phyloP scores from a whole-genome alignment of 2,888 invertebrate species.

The Drosophila acutilabella region DNA sequence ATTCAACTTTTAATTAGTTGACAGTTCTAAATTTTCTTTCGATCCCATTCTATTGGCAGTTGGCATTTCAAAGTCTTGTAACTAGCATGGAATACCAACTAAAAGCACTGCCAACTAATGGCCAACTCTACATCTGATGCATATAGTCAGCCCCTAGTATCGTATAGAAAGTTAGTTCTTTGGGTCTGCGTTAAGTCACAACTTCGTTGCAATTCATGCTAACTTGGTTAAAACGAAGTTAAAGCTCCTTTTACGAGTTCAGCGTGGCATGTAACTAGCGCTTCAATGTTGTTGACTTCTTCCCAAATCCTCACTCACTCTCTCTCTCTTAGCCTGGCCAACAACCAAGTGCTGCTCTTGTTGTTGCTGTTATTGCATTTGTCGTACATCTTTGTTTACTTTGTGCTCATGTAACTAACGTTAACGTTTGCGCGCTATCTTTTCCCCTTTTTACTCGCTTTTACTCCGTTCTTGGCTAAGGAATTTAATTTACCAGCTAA shows the following conservation, averaged over 20 bases:
- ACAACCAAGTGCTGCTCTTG: slow-evolving; percentile 14
- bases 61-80: not conserved
- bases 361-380: slow-evolving; percentile 55
- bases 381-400: slow-evolving; percentile 76
- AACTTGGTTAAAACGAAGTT: slow-evolving; percentile 53
- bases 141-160: not conserved
- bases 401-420: slow-evolving; percentile 65
- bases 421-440: slow-evolving; percentile 31
- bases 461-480: slow-evolving; percentile 33
- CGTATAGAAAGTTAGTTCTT: not conserved
- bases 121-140: slow-evolving; percentile 11
- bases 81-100: not conserved
- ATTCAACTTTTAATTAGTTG: not conserved
- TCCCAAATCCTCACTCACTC: not conserved
- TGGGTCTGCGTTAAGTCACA: slow-evolving; percentile 8
- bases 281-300: slow-evolving; percentile 33
- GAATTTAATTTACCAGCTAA: slow-evolving; percentile 71
- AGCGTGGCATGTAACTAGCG: slow-evolving; percentile 57
- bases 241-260: slow-evolving; percentile 65
- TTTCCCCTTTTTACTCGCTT: not conserved
- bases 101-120: slow-evolving; percentile 19
- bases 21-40: not conserved
- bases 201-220: slow-evolving; percentile 12
- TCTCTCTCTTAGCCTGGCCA: slow-evolving; percentile 11
- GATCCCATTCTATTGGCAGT: not conserved